Evolutionary conservation across 2,888 invertebrate species (phyloP), one percentile per base, ranked within the genome.

Genomic region (Globia sparganii): DNA sequence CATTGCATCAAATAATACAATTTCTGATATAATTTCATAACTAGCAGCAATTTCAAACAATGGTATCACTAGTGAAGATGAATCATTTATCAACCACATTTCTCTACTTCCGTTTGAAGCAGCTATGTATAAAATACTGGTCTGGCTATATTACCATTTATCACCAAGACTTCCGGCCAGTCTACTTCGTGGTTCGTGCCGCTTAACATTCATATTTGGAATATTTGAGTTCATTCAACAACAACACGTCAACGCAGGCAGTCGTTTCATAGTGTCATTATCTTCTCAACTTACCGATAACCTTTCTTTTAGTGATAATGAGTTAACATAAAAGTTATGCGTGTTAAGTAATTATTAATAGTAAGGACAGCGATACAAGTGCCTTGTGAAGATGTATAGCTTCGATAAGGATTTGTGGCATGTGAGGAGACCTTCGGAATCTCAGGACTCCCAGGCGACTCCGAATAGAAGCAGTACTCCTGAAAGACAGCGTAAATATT

Each of bases 321-420:
- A 75, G 72, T 84, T 71, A 77, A 61, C 77, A 34, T n/a, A 37
- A 72, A 71, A 66, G 53, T 68, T 67, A 76, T 84, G 75, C 46
- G 84, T 86, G 83, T 66, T 79, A 65, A 49, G 37, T 80, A 62
- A 78, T 64, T 64, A 81, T 70, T 74, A 67, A 66, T 21, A 75
- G 71, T 85, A 67, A 49, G 75, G 72, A 69, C 66, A 67, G 78
- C 83, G 74, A 74, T 67, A 74, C 62, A 53, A 77, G 86, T 87
- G 85, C 74, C 82, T 85, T 83, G 79, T 78, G 85, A 88, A 81
- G 75, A 96, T 96, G 96, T 96, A 94, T 82, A 96, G 96, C 88
- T 96, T 96, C 85, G 96, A 96, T 88, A 95, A 94, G 86, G 96
- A 96, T 84, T 87, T 96, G 83, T 96, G 96, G 96, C 96, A 96